Evolutionary conservation across 2,113 vertebrate species (phyloP).

Genomic region (western clawed frog (Xenopus tropicalis)): DNA sequence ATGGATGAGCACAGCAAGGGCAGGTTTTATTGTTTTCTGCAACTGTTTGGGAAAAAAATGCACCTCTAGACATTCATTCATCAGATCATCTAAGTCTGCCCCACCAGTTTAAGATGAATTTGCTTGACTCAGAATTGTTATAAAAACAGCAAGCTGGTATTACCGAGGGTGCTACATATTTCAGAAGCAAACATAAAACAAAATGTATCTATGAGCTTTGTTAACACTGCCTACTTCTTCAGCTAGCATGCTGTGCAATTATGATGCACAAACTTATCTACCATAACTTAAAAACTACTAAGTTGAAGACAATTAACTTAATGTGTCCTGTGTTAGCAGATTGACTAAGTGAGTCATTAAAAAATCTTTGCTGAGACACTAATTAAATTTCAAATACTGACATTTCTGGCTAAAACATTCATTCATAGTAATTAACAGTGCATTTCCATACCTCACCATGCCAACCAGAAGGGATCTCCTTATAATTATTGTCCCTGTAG

Average conservation of each 20-base stretch:
- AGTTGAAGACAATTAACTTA: constrained; percentile 40
- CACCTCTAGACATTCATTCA: constrained; percentile 18
- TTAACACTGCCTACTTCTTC: constrained; percentile 26
- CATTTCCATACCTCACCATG: constrained; percentile 67
- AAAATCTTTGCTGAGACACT: constrained; percentile 51
- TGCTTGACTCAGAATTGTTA: constrained; percentile 1
- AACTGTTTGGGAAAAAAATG: constrained; percentile 16
- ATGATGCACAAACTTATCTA: constrained; percentile 7
- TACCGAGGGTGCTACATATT: constrained; percentile 22
- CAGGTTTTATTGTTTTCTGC: constrained; percentile 23
- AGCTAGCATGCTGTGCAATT: constrained; percentile 13
- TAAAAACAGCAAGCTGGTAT: constrained; percentile 28
- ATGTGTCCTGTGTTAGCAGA: constrained; percentile 42
- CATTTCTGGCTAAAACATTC: constrained; percentile 67
- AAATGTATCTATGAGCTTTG: constrained; percentile 31
- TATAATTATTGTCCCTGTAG: constrained; percentile 70
- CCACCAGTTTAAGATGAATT: constrained; percentile 19
- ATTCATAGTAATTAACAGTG: constrained; percentile 68
- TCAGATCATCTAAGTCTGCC: constrained; percentile 9
- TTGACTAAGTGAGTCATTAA: constrained; percentile 66
- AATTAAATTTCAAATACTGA: constrained; percentile 71
- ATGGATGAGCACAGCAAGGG: constrained; percentile 34
- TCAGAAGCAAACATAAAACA: constrained; percentile 20
- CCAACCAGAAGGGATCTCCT: constrained; percentile 64
- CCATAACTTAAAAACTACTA: constrained; percentile 19